phyloP scores from a whole-genome alignment of 2,888 invertebrate genomes.

The Portevinia maculata region DNA sequence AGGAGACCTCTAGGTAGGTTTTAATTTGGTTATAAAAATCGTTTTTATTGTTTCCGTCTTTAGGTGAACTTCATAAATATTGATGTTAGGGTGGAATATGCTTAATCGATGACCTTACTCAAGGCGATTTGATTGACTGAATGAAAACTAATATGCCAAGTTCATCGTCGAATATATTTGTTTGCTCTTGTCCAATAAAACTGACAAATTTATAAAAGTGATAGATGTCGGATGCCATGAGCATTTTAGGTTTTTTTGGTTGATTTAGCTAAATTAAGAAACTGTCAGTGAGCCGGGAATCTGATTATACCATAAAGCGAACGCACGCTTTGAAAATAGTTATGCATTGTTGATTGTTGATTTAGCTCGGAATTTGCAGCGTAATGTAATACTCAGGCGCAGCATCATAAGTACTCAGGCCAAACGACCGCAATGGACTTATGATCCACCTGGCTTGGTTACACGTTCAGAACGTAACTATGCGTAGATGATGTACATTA shows the following conservation, averaged over 20 bases:
- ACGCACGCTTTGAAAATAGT: no score
- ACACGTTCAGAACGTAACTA: no score
- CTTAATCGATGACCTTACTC: slow-evolving; percentile 48
- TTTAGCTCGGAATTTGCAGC: no score
- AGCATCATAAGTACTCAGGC: no score
- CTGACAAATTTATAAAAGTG: neutral
- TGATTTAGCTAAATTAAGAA: neutral
- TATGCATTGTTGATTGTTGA: no score
- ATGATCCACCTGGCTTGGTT: no score
- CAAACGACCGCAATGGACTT: no score
- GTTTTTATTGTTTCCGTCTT: slow-evolving; percentile 37
- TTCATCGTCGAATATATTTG: slow-evolving; percentile 34
- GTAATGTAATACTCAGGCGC: no score
- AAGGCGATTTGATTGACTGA: slow-evolving; percentile 21
- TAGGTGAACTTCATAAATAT: slow-evolving; percentile 23
- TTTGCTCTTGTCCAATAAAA: neutral
- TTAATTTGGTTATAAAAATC: neutral
- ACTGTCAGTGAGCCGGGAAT: neutral
- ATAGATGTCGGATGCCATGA: neutral
- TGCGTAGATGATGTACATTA: no score
- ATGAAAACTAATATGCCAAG: slow-evolving; percentile 49
- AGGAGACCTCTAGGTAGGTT: neutral
- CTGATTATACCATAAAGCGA: no score
- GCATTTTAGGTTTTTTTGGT: neutral
- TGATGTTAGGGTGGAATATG: slow-evolving; percentile 6